Base-by-base conservation (phyloP, 2,113 vertebrate genomes). In the Paramisgurnus dabryanus region DNA sequence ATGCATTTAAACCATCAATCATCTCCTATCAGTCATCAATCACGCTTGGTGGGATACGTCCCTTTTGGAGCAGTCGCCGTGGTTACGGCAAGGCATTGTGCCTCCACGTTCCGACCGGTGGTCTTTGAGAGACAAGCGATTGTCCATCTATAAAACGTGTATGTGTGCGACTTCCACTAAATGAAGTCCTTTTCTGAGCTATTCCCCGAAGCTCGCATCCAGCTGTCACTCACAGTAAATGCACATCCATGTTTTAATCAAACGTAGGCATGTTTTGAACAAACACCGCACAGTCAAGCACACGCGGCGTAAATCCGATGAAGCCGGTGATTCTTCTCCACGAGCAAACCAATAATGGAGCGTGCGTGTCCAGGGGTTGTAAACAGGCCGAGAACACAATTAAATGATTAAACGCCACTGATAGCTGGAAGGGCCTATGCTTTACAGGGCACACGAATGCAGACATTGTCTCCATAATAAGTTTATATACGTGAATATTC, bases 1-100 rank as follows among this genome's bases (percentile, higher is more conserved):
- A 50, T 12, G 49, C 40, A 49, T 55, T 71, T 50, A 41, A 47
- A 34, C 72, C 83, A 78, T 81, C 83, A 79, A 81, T 84, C 83
- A 84, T 41, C 64, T 78, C 50, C n/a, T 78, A 76, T 78, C 64
- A 81, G 63, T 74, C 83, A 75, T 84, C 79, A 81, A 71, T 81
- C 79, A 78, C 40, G 53, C 41, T 64, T 58, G 71, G 70, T 18
- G 11, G 57, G 83, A 84, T 50, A 79, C 27, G 40, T 82, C 76
- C 65, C 83, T 79, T 75, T 78, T 39, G 50, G 80, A 82, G 65
- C 67, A 50, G 65, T 76, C 74, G 50, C 66, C 43, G 41, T 79
- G 76, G 60, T 73, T 66, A 57, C 49, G 40, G 39, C 58, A 43
- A 78, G 60, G 68, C 71, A 15, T 69, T 69, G 55, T 34, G 58